Evolutionary conservation across 2,888 invertebrate genomes (phyloP).

Genomic region (Mechanitis mazaeus): DNA sequence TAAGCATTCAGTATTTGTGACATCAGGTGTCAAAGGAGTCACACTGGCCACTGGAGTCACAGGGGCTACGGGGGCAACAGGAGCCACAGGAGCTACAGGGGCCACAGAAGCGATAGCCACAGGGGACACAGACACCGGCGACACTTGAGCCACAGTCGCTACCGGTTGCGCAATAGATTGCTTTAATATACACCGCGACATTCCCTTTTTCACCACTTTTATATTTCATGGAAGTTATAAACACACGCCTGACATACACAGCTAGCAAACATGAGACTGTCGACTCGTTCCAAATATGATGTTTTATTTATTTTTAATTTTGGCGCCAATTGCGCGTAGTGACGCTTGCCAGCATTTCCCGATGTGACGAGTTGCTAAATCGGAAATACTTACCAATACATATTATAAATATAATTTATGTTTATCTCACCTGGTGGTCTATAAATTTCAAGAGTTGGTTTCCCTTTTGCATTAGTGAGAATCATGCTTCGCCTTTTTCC

Average conservation of each 20-base stretch:
- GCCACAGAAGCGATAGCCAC: conserved; percentile 21
- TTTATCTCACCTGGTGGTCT: conserved; percentile 86
- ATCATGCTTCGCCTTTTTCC: conserved; percentile 85
- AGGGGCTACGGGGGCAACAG: conserved; percentile 28
- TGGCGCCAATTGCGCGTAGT: conserved; percentile 64
- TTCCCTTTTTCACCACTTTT: conserved; percentile 39
- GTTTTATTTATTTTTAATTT: conserved; percentile 75
- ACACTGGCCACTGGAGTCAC: conserved; percentile 22
- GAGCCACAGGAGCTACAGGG: conserved; percentile 13
- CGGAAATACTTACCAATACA: conserved; percentile 20
- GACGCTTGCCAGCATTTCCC: conserved; percentile 50
- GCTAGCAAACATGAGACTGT: conserved; percentile 69
- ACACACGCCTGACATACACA: conserved; percentile 49
- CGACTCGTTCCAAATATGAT: conserved; percentile 69
- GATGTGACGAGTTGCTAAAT: conserved; percentile 18
- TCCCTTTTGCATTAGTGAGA: conserved; percentile 81
- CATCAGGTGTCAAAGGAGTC: conserved; percentile 13
- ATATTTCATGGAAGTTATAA: conserved; percentile 34
- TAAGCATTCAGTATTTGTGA: conserved; percentile 14
- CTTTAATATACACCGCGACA: conserved; percentile 73
- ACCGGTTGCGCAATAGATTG: conserved; percentile 61
- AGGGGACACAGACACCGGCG: conserved; percentile 25
- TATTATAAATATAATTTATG: conserved; percentile 8
- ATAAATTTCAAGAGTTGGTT: conserved; percentile 92
- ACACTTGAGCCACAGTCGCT: conserved; percentile 34